Conservation (phyloP, 2,888 invertebrate species). For the Sphaeridia pumilis region DNA sequence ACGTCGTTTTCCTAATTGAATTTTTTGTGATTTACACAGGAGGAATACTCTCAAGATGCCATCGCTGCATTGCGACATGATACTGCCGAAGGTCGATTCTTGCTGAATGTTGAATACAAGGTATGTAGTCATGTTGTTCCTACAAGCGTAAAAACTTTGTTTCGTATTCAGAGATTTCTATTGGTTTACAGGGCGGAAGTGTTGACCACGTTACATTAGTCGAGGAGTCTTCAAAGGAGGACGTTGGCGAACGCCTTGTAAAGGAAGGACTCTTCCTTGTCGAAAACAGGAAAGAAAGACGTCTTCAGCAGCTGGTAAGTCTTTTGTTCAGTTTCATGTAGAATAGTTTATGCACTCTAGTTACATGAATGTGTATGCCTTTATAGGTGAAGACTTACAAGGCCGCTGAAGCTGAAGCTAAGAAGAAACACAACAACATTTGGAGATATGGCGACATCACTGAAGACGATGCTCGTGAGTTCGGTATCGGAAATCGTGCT, state of each 20-base stretch:
- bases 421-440: constrained; percentile 71
- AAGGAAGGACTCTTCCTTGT: constrained; percentile 73
- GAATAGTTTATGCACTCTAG: too few species aligned
- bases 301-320: constrained; percentile 62
- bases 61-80: constrained; percentile 54
- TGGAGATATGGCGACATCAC: constrained; percentile 99
- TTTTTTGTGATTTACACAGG: constrained; percentile 42
- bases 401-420: constrained; percentile 74
- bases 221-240: constrained; percentile 45
- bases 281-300: constrained; percentile 66
- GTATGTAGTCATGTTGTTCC: too few species aligned
- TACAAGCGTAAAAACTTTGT: too few species aligned
- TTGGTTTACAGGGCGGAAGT: constrained; percentile 22
- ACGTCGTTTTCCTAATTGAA: too few species aligned
- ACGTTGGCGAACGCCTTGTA: constrained; percentile 65
- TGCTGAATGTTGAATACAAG: constrained; percentile 72
- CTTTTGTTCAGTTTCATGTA: not conserved
- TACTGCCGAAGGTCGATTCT: constrained; percentile 58
- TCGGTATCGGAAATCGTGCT: constrained; percentile 43
- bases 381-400: constrained; percentile 62
- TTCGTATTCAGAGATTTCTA: too few species aligned
- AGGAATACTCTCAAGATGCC: constrained; percentile 66
- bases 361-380: too few species aligned
- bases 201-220: constrained; percentile 35
- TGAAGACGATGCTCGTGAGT: constrained; percentile 73